Percentiles rank a stretch among this genome's conserved stretches.
Conservation (phyloP, 2,113 vertebrate genomes). For the Guaruba guarouba region DNA sequence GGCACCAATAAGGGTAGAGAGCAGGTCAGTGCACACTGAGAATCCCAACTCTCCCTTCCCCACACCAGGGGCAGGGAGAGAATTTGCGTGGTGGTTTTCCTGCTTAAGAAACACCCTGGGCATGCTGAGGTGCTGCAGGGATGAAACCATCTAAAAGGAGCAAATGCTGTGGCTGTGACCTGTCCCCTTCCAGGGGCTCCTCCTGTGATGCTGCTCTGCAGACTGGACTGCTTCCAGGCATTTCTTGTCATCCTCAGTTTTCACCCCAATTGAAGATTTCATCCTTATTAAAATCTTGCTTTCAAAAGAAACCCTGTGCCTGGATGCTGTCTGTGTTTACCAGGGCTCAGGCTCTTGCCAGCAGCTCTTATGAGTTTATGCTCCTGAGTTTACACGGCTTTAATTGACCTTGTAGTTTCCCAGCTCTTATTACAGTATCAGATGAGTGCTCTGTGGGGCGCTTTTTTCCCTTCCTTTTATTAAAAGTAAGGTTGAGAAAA, state of each 20-base stretch:
- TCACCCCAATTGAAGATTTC: conserved; percentile 7
- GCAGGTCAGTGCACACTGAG: background rate
- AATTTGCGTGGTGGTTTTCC: background rate
- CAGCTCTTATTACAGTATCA: conserved; percentile 6
- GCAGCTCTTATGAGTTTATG: background rate
- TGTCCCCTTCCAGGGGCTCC: background rate
- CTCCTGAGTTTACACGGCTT: background rate
- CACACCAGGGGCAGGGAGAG: background rate
- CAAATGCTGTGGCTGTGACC: background rate
- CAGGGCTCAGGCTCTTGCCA: background rate
- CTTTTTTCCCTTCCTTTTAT: rapidly evolving
- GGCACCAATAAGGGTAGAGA: background rate
- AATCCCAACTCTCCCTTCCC: background rate
- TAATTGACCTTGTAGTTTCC: background rate
- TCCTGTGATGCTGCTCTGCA: background rate
- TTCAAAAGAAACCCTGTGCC: conserved; percentile 41
- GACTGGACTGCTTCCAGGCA: background rate
- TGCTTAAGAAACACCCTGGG: background rate
- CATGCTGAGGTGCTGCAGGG: background rate
- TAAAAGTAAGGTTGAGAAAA: background rate
- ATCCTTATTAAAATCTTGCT: conserved; percentile 6
- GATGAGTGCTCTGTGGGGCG: background rate
- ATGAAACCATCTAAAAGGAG: background rate
- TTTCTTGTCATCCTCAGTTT: background rate
- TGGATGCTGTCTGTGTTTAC: conserved; percentile 10